Percentiles rank a stretch among this genome's conserved stretches.
These are phyloP conservation scores for Tinamus major DNA, from an alignment of 2,797 vertebrate genomes.

Conservation along the genomic window DNA sequence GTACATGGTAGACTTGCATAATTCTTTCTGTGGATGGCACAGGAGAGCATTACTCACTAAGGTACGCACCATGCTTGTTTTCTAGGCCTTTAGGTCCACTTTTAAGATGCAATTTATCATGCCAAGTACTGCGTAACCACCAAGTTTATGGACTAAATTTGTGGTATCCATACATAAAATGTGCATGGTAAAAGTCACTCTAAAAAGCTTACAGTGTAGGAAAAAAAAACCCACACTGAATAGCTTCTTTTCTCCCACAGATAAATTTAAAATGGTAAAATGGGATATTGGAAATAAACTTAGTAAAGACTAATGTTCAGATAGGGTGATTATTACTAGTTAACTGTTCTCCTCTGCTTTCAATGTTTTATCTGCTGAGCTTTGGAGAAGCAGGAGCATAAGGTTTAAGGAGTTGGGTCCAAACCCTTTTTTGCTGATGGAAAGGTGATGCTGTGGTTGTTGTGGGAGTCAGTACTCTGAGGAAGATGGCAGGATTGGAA, in stretches of 20 bases:
- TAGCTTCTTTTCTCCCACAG: not conserved
- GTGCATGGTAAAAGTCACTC: not conserved
- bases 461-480: not conserved
- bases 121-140: not conserved
- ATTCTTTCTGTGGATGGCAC: not conserved
- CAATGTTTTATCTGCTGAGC: not conserved
- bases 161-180: not conserved
- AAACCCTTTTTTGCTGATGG: rapidly evolving
- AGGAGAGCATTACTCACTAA: not conserved
- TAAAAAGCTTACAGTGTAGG: not conserved
- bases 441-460: not conserved
- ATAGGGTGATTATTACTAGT: not conserved
- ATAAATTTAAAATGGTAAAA: not conserved
- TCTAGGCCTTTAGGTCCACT: not conserved
- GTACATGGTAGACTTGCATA: too few relatives aligned
- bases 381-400: not conserved
- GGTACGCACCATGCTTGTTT: too few relatives aligned
- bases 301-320: not conserved
- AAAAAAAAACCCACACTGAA: not conserved
- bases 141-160: not conserved
- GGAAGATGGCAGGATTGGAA: not conserved
- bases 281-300: not conserved
- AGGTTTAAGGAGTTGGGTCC: rapidly evolving
- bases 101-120: too few relatives aligned
- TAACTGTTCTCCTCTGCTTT: not conserved